Evolutionary conservation across 2,888 invertebrate genomes (phyloP).

Genomic region (Mesodorylaimus sp.): DNA sequence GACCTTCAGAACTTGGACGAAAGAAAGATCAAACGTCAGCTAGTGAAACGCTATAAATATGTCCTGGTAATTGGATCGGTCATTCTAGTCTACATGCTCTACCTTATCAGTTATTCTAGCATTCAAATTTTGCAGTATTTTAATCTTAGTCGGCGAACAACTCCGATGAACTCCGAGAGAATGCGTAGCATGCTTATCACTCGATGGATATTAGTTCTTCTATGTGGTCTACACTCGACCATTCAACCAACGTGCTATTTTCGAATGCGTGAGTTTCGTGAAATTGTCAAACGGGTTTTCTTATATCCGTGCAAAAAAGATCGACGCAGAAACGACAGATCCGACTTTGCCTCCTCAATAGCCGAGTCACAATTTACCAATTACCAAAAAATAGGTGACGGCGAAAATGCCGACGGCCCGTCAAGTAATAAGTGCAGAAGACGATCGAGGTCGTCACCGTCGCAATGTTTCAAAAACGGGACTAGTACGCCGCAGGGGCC

Average conservation of each 20-base stretch:
- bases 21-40: not conserved
- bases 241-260: constrained; percentile 11
- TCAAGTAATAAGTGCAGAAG: no score
- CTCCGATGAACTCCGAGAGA: not conserved
- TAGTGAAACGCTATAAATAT: constrained; percentile 17
- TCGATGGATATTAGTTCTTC: not conserved
- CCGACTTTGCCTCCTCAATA: no score
- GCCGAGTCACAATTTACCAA: no score
- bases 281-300: not conserved
- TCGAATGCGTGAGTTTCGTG: constrained; percentile 5
- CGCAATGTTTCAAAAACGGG: no score
- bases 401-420: no score
- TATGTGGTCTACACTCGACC: constrained; percentile 6
- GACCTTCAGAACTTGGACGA: no score
- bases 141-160: not conserved
- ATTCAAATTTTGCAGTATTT: not conserved
- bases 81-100: constrained; percentile 18
- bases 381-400: no score
- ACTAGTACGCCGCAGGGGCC: no score
- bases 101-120: constrained; percentile 15
- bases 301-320: not conserved
- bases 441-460: no score
- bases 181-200: not conserved
- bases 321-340: no score
- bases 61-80: constrained; percentile 21